Conservation (phyloP, 2,888 invertebrate species). For the Sericinus montela region DNA sequence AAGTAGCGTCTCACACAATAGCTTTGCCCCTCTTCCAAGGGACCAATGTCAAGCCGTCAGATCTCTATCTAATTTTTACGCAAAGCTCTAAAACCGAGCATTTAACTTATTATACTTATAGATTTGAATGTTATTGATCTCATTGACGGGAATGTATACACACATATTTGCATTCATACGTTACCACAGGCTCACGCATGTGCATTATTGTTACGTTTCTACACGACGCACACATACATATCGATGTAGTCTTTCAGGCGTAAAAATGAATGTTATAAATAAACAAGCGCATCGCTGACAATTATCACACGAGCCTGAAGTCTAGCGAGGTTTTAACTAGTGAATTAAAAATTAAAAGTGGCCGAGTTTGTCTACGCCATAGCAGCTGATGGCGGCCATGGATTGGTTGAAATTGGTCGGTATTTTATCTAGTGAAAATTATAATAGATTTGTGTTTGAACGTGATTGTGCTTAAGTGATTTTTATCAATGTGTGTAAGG, state of each 20-base stretch:
- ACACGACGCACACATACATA: slow-evolving; percentile 31
- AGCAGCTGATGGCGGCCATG: slow-evolving; percentile 56
- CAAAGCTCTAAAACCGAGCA: no score
- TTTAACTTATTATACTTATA: no score
- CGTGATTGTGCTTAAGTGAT: slow-evolving; percentile 37
- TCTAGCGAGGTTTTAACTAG: slow-evolving; percentile 58
- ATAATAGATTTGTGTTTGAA: slow-evolving; percentile 18
- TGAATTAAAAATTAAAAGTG: slow-evolving; percentile 31
- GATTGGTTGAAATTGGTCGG: slow-evolving; percentile 79
- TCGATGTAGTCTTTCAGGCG: slow-evolving; percentile 62
- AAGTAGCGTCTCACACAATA: no score
- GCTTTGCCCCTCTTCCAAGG: no score
- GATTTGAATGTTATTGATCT: neutral
- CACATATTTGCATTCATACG: neutral
- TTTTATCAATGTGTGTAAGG: slow-evolving; percentile 15
- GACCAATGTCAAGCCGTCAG: no score
- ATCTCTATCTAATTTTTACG: no score
- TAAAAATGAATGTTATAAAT: slow-evolving; percentile 80
- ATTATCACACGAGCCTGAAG: slow-evolving; percentile 73
- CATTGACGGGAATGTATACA: neutral
- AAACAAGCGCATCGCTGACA: slow-evolving; percentile 54
- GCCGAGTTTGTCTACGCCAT: slow-evolving; percentile 31
- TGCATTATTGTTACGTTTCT: slow-evolving; percentile 15
- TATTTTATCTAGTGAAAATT: slow-evolving; percentile 39
- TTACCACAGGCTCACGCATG: neutral